Evolutionary conservation across 1,140 invertebrate genomes (phyloP).

Genomic region (Teleopsis dalmanni): DNA sequence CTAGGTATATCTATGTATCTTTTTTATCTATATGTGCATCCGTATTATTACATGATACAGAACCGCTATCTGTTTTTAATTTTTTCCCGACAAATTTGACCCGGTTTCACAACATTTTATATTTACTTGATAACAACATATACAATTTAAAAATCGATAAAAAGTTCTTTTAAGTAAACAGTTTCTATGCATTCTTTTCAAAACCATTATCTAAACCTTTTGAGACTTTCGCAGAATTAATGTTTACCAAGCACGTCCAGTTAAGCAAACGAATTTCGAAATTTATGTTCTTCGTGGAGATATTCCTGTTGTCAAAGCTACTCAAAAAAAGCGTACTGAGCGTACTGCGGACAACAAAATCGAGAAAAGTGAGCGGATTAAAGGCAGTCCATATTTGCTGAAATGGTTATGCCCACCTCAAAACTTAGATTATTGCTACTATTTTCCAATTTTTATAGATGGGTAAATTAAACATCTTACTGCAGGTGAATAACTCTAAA

Average conservation of each 20-base stretch:
- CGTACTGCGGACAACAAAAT: no score
- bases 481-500: neutral
- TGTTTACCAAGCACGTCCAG: slow-evolving; percentile 28
- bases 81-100: no score
- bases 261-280: slow-evolving; percentile 33
- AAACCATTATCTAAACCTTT: neutral
- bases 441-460: slow-evolving; percentile 89
- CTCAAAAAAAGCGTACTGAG: slow-evolving; percentile 14
- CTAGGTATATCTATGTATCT: no score
- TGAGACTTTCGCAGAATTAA: slow-evolving; percentile 23
- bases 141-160: neutral
- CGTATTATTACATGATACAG: no score
- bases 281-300: slow-evolving; percentile 38
- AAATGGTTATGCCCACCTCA: slow-evolving; percentile 44
- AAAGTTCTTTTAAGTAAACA: neutral
- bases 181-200: neutral
- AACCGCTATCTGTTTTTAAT: no score
- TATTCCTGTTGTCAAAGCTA: slow-evolving; percentile 28
- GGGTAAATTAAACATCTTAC: slow-evolving; percentile 46
- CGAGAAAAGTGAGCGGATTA: slow-evolving; percentile 16
- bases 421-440: slow-evolving; percentile 85
- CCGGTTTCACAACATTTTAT: neutral
- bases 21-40: no score
- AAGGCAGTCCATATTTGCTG: slow-evolving; percentile 28
- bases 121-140: neutral